These are phyloP conservation scores for Neofelis nebulosa DNA, from an alignment of 2,113 vertebrate genomes.

Conservation along the genomic window DNA sequence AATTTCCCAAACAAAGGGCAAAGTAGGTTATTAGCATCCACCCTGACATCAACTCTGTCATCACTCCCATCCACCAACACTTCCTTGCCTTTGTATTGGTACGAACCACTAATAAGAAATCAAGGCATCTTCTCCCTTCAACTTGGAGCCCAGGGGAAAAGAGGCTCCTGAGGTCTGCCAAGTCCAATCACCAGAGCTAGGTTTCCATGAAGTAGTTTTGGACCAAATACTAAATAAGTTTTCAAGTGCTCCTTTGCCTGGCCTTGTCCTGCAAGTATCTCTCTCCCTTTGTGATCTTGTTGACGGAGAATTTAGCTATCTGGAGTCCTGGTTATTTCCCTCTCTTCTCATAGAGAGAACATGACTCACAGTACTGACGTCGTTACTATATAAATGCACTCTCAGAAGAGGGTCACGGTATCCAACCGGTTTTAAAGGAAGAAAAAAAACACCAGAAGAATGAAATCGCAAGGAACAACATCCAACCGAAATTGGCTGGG, in stretches of 20 bases:
- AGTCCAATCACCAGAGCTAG: background rate
- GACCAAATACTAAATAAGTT: background rate
- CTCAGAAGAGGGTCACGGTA: background rate
- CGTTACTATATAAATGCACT: background rate
- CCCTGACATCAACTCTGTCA: background rate
- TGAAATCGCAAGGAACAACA: background rate
- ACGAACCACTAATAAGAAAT: background rate
- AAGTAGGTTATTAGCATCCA: background rate
- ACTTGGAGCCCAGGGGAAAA: background rate
- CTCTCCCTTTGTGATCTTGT: background rate
- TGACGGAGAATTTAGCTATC: background rate
- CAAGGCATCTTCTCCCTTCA: background rate
- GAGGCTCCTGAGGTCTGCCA: background rate
- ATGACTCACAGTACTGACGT: background rate
- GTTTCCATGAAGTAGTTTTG: background rate
- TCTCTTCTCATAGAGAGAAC: conserved; percentile 15
- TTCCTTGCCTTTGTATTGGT: background rate
- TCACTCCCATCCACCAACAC: background rate
- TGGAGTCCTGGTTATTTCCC: background rate
- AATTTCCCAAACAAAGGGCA: background rate
- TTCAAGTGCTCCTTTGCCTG: conserved; percentile 23
- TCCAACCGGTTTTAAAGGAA: conserved; percentile 21
- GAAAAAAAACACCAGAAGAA: conserved; percentile 20
- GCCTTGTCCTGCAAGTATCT: background rate
- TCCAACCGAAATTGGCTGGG: background rate